phyloP scores from a whole-genome alignment of 2,797 vertebrate species.

The Eupleurogrammus muticus region DNA sequence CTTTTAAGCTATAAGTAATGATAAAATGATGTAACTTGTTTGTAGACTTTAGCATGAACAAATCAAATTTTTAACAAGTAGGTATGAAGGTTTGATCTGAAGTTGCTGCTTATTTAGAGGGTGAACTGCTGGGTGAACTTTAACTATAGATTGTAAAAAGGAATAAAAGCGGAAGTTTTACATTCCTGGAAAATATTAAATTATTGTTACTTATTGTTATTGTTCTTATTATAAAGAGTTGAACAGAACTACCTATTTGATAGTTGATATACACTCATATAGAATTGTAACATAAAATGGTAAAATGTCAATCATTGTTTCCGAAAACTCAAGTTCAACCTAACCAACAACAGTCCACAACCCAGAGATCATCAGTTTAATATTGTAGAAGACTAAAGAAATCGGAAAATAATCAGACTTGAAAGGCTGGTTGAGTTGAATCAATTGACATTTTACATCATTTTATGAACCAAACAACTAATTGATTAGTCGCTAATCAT shows the following conservation, averaged over 20 bases:
- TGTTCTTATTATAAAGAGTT: not conserved
- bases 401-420: no score
- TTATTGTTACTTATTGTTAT: no score
- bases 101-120: slow-evolving; percentile 38
- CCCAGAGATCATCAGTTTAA: no score
- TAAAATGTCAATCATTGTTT: no score
- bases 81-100: slow-evolving; percentile 37
- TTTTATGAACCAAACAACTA: no score
- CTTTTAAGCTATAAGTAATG: slow-evolving; percentile 61
- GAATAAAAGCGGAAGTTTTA: slow-evolving; percentile 30
- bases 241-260: no score
- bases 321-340: no score
- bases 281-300: no score
- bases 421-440: no score
- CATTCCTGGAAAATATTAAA: not conserved
- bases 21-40: slow-evolving; percentile 57
- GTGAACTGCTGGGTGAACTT: slow-evolving; percentile 34
- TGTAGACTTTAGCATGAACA: slow-evolving; percentile 78
- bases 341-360: no score
- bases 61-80: slow-evolving; percentile 50
- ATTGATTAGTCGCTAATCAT: no score
- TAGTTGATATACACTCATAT: not conserved
- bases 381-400: no score
- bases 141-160: slow-evolving; percentile 33
- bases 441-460: not conserved